Percentiles rank a stretch among this genome's conserved stretches.
Conservation (phyloP, 2,113 vertebrate genomes). For the Hipposideros armiger region DNA sequence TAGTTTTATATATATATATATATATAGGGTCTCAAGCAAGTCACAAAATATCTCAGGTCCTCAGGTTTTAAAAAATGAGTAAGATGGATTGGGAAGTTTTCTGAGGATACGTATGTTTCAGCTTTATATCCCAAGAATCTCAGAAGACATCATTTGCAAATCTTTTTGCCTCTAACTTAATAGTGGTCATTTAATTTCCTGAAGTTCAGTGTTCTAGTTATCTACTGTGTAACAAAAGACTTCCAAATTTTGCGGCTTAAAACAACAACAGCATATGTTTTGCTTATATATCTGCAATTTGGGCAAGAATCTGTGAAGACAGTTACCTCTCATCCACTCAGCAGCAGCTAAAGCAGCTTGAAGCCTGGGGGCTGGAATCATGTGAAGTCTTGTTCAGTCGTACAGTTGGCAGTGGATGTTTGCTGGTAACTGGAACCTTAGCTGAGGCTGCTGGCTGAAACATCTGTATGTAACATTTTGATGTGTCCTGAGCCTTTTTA, state of each 20-base stretch:
- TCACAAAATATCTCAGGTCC: not conserved
- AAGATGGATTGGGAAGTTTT: conserved; percentile 18
- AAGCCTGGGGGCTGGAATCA: not conserved
- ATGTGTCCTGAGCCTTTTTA: not conserved
- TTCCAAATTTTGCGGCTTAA: conserved; percentile 11
- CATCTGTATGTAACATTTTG: not conserved
- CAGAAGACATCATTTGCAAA: conserved; percentile 26
- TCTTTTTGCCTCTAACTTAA: not conserved
- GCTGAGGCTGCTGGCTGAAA: not conserved
- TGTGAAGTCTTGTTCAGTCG: not conserved
- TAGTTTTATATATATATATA: not conserved
- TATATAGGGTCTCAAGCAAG: not conserved
- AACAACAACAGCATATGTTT: not conserved
- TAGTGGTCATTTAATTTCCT: not conserved
- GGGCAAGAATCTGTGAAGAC: not conserved
- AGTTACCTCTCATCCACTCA: not conserved
- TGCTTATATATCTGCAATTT: not conserved
- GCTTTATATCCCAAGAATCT: not conserved
- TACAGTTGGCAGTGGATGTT: not conserved
- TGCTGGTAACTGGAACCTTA: not conserved
- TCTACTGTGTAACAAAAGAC: not conserved
- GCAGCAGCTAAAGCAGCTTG: not conserved
- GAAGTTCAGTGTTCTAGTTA: not conserved
- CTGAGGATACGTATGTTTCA: not conserved
- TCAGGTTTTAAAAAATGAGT: not conserved